Percentiles rank a stretch among this genome's conserved stretches.
Evolutionary conservation across 37 sponge, comb jelly and placozoan species (phyloP).

Genomic region (Diacarnus erythraeanus): DNA sequence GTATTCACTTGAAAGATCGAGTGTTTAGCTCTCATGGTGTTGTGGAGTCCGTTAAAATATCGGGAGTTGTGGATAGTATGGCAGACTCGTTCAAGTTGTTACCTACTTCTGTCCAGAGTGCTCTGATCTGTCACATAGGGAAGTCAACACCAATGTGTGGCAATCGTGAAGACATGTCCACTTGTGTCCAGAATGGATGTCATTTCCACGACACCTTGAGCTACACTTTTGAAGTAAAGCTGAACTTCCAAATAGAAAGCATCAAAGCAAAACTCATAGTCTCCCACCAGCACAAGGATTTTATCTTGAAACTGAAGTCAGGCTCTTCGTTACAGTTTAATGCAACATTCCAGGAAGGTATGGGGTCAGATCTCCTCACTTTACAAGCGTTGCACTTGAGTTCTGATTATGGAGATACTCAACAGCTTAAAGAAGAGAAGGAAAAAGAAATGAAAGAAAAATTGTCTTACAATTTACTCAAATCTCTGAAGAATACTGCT

Average conservation of each 20-base stretch:
- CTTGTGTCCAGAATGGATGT: conserved; percentile 47
- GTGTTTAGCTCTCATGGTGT: conserved; percentile 20
- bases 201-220: conserved; percentile 31
- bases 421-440: conserved; percentile 4
- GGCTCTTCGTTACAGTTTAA: conserved; percentile 21
- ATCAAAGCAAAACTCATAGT: conserved; percentile 7
- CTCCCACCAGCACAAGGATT: neutral
- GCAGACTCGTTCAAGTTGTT: conserved; percentile 5
- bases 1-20: conserved; percentile 48
- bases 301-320: conserved; percentile 5
- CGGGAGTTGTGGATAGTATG: conserved; percentile 6
- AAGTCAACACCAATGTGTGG: conserved; percentile 54
- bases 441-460: neutral
- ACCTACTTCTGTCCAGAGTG: conserved; percentile 18
- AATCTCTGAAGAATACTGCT: conserved; percentile 7
- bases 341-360: conserved; percentile 54
- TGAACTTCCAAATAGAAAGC: neutral
- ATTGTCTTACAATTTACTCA: neutral
- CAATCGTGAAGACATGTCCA: conserved; percentile 11
- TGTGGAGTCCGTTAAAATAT: conserved; percentile 29
- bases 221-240: conserved; percentile 33
- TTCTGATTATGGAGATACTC: neutral
- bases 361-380: conserved; percentile 27
- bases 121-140: conserved; percentile 47
- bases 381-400: conserved; percentile 8